Percentiles rank a stretch among this genome's conserved stretches.
phyloP scores from a whole-genome alignment of 1,140 invertebrate species.

The Lucilia sericata region DNA sequence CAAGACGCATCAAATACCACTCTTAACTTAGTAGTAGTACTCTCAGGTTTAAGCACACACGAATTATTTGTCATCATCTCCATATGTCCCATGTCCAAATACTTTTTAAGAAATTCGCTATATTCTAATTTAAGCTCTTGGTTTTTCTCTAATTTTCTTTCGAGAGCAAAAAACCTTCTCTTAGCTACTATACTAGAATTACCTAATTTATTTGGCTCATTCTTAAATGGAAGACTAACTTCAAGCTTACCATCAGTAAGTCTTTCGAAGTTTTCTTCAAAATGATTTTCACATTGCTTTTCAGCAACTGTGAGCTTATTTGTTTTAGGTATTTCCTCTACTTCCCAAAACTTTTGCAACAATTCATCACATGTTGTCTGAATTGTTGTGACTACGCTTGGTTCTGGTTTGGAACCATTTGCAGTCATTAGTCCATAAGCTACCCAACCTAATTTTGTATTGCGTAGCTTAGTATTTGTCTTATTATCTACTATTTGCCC shows the following conservation, averaged over 20 bases:
- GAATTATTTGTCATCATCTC: background rate
- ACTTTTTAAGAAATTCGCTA: constrained; percentile 58
- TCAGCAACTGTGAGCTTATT: constrained; percentile 42
- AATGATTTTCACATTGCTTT: constrained; percentile 47
- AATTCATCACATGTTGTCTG: constrained; percentile 43
- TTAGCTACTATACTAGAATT: constrained; percentile 54
- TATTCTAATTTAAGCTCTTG: constrained; percentile 50
- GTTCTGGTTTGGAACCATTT: background rate
- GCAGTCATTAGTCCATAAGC: constrained; percentile 18
- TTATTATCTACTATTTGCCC: constrained; percentile 48
- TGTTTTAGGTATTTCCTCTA: constrained; percentile 48
- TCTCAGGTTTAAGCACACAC: too few relatives aligned
- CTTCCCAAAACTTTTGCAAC: constrained; percentile 54
- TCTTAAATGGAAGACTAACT: constrained; percentile 51
- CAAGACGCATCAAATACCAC: too few relatives aligned
- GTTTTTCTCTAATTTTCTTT: constrained; percentile 57
- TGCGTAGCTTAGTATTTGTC: constrained; percentile 33
- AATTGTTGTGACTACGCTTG: background rate
- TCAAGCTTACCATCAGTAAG: constrained; percentile 47
- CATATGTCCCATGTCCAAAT: constrained; percentile 61
- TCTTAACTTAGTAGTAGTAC: too few relatives aligned
- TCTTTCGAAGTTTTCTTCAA: constrained; percentile 34
- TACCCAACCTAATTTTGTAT: constrained; percentile 52
- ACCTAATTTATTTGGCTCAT: constrained; percentile 53
- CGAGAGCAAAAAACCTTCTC: constrained; percentile 57